phyloP scores from a whole-genome alignment of 2,113 vertebrate species.

The Neogale vison region DNA sequence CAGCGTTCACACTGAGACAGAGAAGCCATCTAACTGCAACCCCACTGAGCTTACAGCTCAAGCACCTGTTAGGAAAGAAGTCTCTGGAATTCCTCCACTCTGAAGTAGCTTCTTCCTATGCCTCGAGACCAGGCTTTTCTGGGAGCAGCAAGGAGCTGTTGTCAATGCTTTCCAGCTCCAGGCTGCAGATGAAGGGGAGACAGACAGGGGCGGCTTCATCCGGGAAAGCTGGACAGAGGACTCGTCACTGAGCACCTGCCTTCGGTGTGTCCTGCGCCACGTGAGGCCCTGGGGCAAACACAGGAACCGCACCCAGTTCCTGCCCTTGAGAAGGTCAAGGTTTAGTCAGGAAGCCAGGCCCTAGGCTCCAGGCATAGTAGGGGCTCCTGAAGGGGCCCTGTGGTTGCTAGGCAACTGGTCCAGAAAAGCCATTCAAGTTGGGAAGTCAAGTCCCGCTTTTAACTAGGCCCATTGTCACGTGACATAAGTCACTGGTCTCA shows the following conservation, averaged over 20 bases:
- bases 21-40: neutral
- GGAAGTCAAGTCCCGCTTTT: constrained; percentile 70
- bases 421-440: constrained; percentile 42
- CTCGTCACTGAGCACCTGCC: neutral
- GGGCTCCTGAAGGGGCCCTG: neutral
- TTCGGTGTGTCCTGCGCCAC: neutral
- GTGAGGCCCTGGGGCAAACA: neutral
- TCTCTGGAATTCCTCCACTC: neutral
- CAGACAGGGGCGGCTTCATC: neutral
- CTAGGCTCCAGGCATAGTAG: neutral
- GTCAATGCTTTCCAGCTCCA: neutral
- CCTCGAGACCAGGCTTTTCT: neutral
- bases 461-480: constrained; percentile 61
- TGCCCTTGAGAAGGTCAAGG: neutral
- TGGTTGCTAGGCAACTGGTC: constrained; percentile 43
- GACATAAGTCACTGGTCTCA: constrained; percentile 65
- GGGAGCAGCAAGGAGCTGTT: neutral
- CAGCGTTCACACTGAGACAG: neutral
- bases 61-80: neutral
- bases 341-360: neutral
- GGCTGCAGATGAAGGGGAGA: neutral
- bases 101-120: neutral
- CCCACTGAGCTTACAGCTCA: neutral
- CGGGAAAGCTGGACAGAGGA: neutral
- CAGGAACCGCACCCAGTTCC: neutral